Conservation (phyloP, 2,797 vertebrate genomes). For the Onychomys arenicola region DNA sequence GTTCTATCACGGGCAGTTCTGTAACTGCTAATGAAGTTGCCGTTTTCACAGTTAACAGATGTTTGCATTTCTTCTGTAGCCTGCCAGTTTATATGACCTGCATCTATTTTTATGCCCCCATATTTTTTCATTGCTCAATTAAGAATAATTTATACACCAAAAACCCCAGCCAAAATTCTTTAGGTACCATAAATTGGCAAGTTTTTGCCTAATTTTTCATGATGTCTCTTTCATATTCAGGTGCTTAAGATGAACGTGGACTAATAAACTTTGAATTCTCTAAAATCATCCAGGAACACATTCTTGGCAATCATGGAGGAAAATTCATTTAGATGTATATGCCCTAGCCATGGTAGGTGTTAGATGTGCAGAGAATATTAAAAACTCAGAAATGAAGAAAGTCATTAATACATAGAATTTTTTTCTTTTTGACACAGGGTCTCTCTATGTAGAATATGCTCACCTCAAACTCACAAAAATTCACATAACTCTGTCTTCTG, state of each 20-base stretch:
- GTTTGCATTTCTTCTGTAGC: background rate
- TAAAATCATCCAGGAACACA: background rate
- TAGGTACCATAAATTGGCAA: background rate
- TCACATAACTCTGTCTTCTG: background rate
- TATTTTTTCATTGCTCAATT: background rate
- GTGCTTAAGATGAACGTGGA: conserved; percentile 30
- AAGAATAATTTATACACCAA: conserved; percentile 13
- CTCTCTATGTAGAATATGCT: background rate
- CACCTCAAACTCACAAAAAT: background rate
- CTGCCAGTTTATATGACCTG: background rate
- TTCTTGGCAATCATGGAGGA: background rate
- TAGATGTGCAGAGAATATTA: background rate
- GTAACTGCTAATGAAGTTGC: background rate
- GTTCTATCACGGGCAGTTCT: background rate
- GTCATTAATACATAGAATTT: background rate
- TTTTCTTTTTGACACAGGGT: background rate
- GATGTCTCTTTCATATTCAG: background rate
- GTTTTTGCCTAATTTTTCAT: background rate
- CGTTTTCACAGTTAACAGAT: background rate
- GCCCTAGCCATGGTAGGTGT: background rate
- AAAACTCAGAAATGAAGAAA: conserved; percentile 46
- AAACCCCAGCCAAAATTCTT: background rate
- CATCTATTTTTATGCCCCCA: background rate
- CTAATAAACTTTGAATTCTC: background rate
- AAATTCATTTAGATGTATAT: background rate